Evolutionary conservation across 2,113 vertebrate genomes (phyloP).

Genomic region (Aspidoscelis tigris): DNA sequence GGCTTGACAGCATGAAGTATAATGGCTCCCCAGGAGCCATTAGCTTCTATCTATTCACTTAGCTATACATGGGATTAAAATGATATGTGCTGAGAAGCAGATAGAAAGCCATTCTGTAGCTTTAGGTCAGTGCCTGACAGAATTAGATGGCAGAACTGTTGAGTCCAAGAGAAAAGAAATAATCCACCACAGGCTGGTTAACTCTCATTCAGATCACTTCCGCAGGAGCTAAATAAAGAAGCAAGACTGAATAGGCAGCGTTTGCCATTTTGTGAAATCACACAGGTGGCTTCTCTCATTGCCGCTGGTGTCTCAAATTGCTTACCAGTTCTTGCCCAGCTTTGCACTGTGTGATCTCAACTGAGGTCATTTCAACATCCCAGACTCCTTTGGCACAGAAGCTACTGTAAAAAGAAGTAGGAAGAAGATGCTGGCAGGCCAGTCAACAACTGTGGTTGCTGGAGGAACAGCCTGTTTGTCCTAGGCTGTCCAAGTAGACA

Average conservation of each 20-base stretch:
- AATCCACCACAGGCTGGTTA: not conserved
- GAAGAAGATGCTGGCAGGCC: not conserved
- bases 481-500: not conserved
- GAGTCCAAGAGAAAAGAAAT: not conserved
- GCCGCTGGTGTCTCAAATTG: not conserved
- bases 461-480: no score
- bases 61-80: constrained; percentile 27
- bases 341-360: not conserved
- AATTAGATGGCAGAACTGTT: constrained; percentile 1
- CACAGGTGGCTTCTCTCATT: not conserved
- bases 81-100: constrained; percentile 39
- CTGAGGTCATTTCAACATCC: not conserved
- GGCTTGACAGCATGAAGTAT: constrained; percentile 30
- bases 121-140: constrained; percentile 11
- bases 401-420: not conserved
- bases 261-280: not conserved
- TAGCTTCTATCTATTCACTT: constrained; percentile 37
- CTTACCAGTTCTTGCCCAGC: not conserved
- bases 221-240: not conserved
- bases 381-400: not conserved
- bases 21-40: constrained; percentile 31
- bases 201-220: constrained; percentile 1
- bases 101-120: constrained; percentile 12
- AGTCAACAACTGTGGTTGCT: not conserved
- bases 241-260: not conserved